phyloP scores from a whole-genome alignment of 2,888 invertebrate species.

The Stratiomys singularior region DNA sequence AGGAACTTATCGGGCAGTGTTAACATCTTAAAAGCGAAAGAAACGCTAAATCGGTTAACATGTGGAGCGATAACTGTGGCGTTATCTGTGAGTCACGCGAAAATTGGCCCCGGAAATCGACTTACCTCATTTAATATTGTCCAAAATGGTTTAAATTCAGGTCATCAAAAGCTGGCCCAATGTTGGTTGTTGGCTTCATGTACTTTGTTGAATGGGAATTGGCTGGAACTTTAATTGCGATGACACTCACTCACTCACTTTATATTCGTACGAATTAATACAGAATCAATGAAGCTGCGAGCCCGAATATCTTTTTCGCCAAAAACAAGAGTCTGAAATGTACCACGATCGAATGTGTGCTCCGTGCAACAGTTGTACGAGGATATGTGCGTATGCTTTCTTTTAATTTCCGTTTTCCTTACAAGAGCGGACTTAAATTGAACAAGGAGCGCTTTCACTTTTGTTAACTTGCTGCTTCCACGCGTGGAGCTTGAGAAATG shows the following conservation, averaged over 20 bases:
- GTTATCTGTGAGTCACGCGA: constrained; percentile 26
- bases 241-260: too few species aligned
- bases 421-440: not conserved
- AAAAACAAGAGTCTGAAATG: not conserved
- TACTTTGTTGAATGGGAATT: too few species aligned
- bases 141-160: constrained; percentile 30
- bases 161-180: not conserved
- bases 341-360: not conserved
- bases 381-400: not conserved
- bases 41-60: too few species aligned
- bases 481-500: not conserved
- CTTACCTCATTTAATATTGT: constrained; percentile 45
- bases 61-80: too few species aligned
- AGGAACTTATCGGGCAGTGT: too few species aligned
- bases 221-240: too few species aligned
- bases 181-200: too few species aligned
- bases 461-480: constrained; percentile 3
- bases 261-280: not conserved
- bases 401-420: constrained; percentile 5
- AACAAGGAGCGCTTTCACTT: constrained; percentile 24
- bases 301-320: not conserved
- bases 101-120: constrained; percentile 28
- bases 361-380: not conserved
- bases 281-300: not conserved
- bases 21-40: too few species aligned